A percentile compares a stretch with the other conserved stretches of the same genome.
Conservation (phyloP, 2,888 invertebrate species). For the Parapristionchus giblindavisi region DNA sequence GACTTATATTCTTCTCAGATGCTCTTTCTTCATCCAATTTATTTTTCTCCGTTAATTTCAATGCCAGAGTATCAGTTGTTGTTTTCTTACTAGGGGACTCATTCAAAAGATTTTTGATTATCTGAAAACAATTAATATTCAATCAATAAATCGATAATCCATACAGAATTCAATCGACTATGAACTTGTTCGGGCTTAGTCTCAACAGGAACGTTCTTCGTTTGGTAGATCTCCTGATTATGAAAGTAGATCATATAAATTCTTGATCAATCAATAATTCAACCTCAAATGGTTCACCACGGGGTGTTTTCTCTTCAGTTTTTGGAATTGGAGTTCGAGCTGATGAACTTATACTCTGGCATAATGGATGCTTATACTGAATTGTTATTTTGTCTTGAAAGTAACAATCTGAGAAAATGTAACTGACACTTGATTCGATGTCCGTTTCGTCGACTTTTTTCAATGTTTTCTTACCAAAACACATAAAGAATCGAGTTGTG, state of each 20-base stretch:
- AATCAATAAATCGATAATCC: not conserved
- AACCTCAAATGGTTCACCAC: not conserved
- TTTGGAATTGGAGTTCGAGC: not conserved
- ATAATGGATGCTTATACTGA: no score
- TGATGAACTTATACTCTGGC: not conserved
- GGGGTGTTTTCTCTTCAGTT: no score
- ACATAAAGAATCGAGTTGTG: no score
- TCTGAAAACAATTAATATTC: not conserved
- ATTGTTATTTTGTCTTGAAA: no score
- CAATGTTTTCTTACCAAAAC: no score
- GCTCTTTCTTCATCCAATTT: constrained; percentile 20
- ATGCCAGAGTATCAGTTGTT: constrained; percentile 14
- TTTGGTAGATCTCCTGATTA: constrained; percentile 2
- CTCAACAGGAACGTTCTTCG: constrained; percentile 1
- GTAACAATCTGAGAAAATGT: not conserved
- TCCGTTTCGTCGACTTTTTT: no score
- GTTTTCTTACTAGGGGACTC: not conserved
- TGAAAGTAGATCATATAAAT: not conserved
- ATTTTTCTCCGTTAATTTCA: constrained; percentile 6
- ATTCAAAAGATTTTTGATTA: constrained; percentile 16
- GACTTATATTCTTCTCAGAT: no score
- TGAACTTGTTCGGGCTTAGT: constrained; percentile 29
- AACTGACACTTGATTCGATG: no score
- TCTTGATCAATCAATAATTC: not conserved
- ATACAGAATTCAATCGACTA: constrained; percentile 5